These are phyloP conservation scores for Papilio glaucus DNA, from an alignment of 1,140 invertebrate species.

Conservation along the genomic window DNA sequence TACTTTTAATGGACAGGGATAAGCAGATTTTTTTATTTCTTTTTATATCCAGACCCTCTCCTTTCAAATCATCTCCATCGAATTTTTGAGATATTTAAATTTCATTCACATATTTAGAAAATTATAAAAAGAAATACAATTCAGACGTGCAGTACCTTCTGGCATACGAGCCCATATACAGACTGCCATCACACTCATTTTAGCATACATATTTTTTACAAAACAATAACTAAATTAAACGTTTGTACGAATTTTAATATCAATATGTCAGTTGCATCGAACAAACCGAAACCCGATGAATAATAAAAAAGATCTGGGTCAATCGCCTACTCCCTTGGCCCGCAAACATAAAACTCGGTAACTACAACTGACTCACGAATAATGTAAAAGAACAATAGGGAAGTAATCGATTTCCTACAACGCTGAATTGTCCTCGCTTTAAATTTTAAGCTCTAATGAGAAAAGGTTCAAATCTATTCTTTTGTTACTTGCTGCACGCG, in stretches of 20 bases:
- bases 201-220: too few species aligned
- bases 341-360: slow-evolving; percentile 30
- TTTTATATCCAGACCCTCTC: too few species aligned
- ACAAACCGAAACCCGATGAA: slow-evolving; percentile 3
- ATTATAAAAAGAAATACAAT: too few species aligned
- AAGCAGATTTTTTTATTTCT: too few species aligned
- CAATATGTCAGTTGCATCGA: slow-evolving; percentile 1
- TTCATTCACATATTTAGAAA: too few species aligned
- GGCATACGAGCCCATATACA: too few species aligned
- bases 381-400: slow-evolving; percentile 34
- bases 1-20: too few species aligned
- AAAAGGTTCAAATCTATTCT: slow-evolving; percentile 2
- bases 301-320: slow-evolving; percentile 33
- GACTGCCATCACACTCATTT: too few species aligned
- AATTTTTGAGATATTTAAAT: too few species aligned
- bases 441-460: slow-evolving; percentile 22
- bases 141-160: too few species aligned
- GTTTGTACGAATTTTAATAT: neutral
- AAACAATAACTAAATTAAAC: slow-evolving; percentile 1
- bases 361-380: slow-evolving; percentile 31
- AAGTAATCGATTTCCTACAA: slow-evolving; percentile 24
- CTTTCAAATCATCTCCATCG: too few species aligned
- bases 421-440: slow-evolving; percentile 31
- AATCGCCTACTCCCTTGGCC: slow-evolving; percentile 16
- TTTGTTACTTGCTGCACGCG: too few species aligned